Conservation (phyloP, 2,113 vertebrate species). For the Rhinolophus ferrumequinum region DNA sequence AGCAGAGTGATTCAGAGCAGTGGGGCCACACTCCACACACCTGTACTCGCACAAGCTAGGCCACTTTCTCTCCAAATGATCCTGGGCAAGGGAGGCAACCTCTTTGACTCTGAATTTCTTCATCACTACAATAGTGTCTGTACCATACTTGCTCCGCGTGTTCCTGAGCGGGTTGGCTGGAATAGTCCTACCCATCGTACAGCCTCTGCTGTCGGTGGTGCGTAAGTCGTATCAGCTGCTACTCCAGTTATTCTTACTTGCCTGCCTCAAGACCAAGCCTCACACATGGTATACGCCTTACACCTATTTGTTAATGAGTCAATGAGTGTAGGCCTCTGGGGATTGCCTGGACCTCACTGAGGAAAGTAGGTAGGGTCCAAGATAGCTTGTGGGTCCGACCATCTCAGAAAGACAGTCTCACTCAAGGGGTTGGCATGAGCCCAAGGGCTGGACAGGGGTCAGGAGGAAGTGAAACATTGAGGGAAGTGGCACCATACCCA, state of each 20-base stretch:
- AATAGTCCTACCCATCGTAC: background rate
- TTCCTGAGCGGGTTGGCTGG: background rate
- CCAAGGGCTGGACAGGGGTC: background rate
- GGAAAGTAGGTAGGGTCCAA: background rate
- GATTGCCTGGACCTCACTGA: background rate
- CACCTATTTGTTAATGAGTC: background rate
- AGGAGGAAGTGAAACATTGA: background rate
- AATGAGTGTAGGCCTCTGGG: background rate
- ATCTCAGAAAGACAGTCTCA: background rate
- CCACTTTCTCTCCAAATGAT: background rate
- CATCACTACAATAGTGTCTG: background rate
- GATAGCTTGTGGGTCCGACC: no score
- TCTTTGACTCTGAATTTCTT: background rate
- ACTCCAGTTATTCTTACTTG: background rate
- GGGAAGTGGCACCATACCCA: background rate
- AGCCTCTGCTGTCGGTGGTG: background rate
- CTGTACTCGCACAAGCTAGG: background rate
- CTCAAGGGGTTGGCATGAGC: background rate
- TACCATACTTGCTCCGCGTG: fast-evolving
- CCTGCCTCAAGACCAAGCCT: background rate
- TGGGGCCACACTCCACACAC: background rate
- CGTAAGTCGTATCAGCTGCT: background rate
- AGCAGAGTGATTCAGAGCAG: background rate
- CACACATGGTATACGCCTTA: background rate
- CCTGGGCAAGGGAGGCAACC: background rate